Base-by-base conservation (phyloP, 2,888 invertebrate species). In the Nemoura dubitans region DNA sequence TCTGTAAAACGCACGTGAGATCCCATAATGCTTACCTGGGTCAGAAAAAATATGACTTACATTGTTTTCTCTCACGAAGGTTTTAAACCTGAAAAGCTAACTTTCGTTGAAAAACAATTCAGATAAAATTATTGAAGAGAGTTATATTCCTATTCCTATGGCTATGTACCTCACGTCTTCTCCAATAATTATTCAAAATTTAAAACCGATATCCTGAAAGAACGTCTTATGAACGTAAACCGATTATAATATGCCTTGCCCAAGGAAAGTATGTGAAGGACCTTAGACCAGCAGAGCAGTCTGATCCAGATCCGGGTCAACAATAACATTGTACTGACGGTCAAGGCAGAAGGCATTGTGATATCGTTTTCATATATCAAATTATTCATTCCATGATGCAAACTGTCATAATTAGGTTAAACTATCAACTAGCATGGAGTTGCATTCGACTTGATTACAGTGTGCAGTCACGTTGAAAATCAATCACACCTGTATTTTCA, bases 341-440 rank as follows among this genome's bases (percentile, higher is more conserved):
- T 83, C 83, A 83, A 83, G 83, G 83, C 27, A 42, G 82, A 82
- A n/a, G 27, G 28, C 78, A 78, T 78, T 78, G 78, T 78, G 78
- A 78, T 78, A 76, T 76, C 36, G 10, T 36, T 36, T 36, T 36
- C 36, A 36, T 10, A 59, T 59, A 59, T 59, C 59, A 21, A 59
- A 59, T 59, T 59, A 59, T 59, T 59, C 14, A 59, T 59, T 10
- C 59, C 10, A 21, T 59, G 59, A 59, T 59, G 59, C 59, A 59
- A 59, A 59, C 59, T 59, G 59, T 59, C 59, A 59, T 59, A 59
- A 59, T 59, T 59, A 59, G 59, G 59, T 59, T 59, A 59, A 59
- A 59, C 59, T 59, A 21, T 10, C 59, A 21, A 59, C 59, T 59
- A 59, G 59, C 59, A 59, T 59, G 59, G 59, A 7, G 59, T 21